Evolutionary conservation across 2,797 vertebrate genomes (phyloP), one percentile per base, ranked within the genome.

Genomic region (Petrocephalus sullivani): DNA sequence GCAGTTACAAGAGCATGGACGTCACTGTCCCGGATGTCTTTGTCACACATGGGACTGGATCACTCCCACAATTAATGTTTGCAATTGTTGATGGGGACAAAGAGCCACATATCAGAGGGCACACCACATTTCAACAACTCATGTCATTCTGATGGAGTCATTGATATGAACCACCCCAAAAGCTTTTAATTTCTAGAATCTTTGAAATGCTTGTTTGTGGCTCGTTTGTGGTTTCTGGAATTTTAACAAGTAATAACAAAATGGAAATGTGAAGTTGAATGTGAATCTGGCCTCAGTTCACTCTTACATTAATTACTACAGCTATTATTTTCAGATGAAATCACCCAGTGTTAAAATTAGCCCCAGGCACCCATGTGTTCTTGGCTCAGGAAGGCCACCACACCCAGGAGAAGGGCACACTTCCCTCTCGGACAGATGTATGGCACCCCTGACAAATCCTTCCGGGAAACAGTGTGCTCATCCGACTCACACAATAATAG

Each of bases 11-110:
- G 84, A 86, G 78, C 82, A 81, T 19, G 49, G 57, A 61, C 89
- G 89, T 87, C 67, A 90, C 71, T 60, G 85, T 87, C 16, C 54
- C 23, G 19, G 81, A 83, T 83, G 49, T 53, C 81, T 23, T 21
- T 21, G 21, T 53, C 9, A 53, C 1, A 9, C 49, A 10, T 53
- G 81, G 81, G 21, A 83, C 81, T 3, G 21, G 1, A 82, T 51
- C 46, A 21, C 19, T 83, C 19, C n/a, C 21, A 83, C 41, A 51
- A 54, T 53, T 51, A 21, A 28, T 28, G 46, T n/a, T 46, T 78
- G 2, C n/a, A 41, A 46, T 46, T 78, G 71, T 19, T 78, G 37
- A 46, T 78, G 71, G 37, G 37, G 16, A 46, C 71, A n/a, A 46
- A 78, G 37, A 46, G 71, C 16, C 37, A 46, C 41, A 46, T 37